A percentile compares a stretch with the other conserved stretches of the same genome.
These are phyloP conservation scores for Onychostoma macrolepis DNA, from an alignment of 2,113 vertebrate genomes.

Conservation along the genomic window DNA sequence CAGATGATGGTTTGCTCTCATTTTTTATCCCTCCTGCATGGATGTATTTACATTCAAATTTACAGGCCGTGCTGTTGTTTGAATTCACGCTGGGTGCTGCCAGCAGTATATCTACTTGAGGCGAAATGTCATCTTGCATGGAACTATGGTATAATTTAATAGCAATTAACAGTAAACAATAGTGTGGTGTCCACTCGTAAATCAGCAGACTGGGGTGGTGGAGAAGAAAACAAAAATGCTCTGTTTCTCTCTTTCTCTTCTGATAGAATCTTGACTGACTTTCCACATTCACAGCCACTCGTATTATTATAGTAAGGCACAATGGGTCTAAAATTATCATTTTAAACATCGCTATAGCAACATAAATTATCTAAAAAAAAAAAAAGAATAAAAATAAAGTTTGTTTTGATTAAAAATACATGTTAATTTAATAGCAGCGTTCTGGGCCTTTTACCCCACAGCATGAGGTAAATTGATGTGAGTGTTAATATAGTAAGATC, in stretches of 20 bases:
- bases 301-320: neutral
- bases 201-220: constrained; percentile 48
- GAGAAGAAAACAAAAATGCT: constrained; percentile 38
- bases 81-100: constrained; percentile 71
- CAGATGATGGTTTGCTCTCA: constrained; percentile 55
- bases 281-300: neutral
- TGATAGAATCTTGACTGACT: constrained; percentile 1
- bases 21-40: constrained; percentile 38
- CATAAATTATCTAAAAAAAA: neutral
- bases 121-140: constrained; percentile 65
- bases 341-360: neutral
- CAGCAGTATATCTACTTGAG: constrained; percentile 72
- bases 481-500: neutral
- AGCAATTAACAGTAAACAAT: constrained; percentile 70
- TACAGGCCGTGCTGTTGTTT: constrained; percentile 75
- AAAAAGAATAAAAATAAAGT: neutral
- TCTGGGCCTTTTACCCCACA: neutral
- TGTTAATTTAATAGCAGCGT: neutral
- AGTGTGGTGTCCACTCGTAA: constrained; percentile 60
- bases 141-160: constrained; percentile 67
- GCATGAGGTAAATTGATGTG: neutral
- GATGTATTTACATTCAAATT: constrained; percentile 78
- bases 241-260: constrained; percentile 11
- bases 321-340: neutral
- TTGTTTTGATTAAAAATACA: neutral